These are phyloP conservation scores for Tipula lateralis DNA, from an alignment of 2,888 invertebrate species.

Conservation along the genomic window DNA sequence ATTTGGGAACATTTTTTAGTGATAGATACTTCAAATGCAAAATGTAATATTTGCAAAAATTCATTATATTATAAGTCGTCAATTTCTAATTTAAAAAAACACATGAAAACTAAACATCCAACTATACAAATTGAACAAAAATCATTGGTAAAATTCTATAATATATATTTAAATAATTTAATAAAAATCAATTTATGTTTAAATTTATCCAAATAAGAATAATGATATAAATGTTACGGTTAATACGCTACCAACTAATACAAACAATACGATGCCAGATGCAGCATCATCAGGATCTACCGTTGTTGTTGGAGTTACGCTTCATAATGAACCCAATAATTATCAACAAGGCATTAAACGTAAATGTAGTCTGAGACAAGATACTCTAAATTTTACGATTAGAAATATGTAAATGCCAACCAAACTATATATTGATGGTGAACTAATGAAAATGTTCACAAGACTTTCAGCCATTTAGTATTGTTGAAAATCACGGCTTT, in stretches of 20 bases:
- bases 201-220: background rate
- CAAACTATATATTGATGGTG: constrained; percentile 19
- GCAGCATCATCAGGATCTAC: background rate
- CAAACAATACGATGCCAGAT: background rate
- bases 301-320: background rate
- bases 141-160: background rate
- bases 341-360: background rate
- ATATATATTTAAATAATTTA: background rate
- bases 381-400: background rate
- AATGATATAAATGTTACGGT: too few species aligned
- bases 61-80: background rate
- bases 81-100: constrained; percentile 2
- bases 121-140: background rate
- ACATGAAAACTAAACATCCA: background rate
- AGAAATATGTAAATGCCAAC: background rate
- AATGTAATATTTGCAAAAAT: background rate
- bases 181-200: too few species aligned
- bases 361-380: background rate
- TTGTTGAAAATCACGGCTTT: constrained; percentile 33
- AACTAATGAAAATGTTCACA: constrained; percentile 37
- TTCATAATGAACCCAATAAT: background rate
- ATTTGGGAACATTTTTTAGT: background rate
- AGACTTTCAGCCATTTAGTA: constrained; percentile 36
- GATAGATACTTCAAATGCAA: background rate
- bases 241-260: background rate